Conservation (phyloP, 2,113 vertebrate genomes). For the Leucosticte australis region DNA sequence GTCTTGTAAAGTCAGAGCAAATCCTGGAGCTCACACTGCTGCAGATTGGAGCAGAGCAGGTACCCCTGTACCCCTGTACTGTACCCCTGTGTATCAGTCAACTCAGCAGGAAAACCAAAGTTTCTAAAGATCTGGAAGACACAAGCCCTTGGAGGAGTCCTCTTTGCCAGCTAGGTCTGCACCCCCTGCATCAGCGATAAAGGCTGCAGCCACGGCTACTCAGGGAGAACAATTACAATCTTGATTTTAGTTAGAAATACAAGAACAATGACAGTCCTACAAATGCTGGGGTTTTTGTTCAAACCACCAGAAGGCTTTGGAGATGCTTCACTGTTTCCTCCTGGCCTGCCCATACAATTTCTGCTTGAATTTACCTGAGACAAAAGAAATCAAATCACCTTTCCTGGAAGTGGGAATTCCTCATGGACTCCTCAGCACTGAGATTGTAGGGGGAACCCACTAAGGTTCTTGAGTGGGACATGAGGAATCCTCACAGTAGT, state of each 20-base stretch:
- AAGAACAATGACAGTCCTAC: neutral
- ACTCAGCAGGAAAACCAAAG: neutral
- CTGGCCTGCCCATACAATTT: neutral
- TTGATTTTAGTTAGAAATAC: neutral
- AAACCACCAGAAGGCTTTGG: neutral
- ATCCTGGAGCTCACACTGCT: neutral
- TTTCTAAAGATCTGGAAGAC: neutral
- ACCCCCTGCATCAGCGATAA: neutral
- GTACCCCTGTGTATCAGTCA: neutral
- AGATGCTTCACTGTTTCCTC: neutral
- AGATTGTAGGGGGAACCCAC: neutral
- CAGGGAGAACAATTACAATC: rapidly evolving
- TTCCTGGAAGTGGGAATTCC: neutral
- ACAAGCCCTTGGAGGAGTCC: neutral
- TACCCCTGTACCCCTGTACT: no score
- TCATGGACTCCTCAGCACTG: neutral
- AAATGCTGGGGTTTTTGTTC: rapidly evolving
- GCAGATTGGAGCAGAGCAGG: neutral
- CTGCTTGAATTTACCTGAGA: neutral
- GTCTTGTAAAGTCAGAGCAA: neutral
- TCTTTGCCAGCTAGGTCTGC: neutral
- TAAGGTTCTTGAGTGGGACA: neutral
- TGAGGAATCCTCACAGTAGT: neutral
- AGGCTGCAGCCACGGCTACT: neutral
- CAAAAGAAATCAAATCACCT: neutral